Evolutionary conservation across 2,113 vertebrate species (phyloP), one percentile per base, ranked within the genome.

Genomic region (Elephas maximus): DNA sequence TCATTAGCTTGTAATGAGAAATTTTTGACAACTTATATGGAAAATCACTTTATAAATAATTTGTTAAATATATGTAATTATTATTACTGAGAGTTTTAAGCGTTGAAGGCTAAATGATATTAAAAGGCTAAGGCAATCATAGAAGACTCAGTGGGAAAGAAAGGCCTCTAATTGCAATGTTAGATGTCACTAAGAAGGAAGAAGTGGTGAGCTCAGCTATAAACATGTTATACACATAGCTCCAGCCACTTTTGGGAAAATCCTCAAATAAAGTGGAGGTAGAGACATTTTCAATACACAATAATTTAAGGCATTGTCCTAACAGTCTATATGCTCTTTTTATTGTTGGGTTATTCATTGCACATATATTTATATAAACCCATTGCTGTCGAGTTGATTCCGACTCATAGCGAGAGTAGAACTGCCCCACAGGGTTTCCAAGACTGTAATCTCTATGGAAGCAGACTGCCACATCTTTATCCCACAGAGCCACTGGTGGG

Each of bases 331-430:
- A 37, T 69, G 2, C 41, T 94, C 12, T 24, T 79, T 92, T 86
- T 62, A 94, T 90, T 90, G 1, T 79, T 26, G 41, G 33, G 14
- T 53, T 24, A 87, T 83, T 92, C 37, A 44, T 87, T 83, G 26
- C 28, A 10, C 71, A 48, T 44, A 8, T 57, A 88, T 74, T 62
- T 71, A 23, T 15, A 77, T 80, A 65, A 80, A 83, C 76, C 51
- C 67, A 90, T 90, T 76, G 53, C 77, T 6, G 7, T 71, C 37
- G 37, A 37, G 37, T 37, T 37, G 37, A 37, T 37, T 37, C 37
- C 37, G 37, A 37, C 37, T 37, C 37, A 37, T 37, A 37, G 37
- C 37, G 37, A 37, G 37, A 37, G 37, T 37, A 37, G 37, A 37
- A 37, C 37, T 37, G 37, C 37, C 37, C 37, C 37, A 37, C 37